phyloP scores from a whole-genome alignment of 2,888 invertebrate species.

The Cartodere bifasciata region DNA sequence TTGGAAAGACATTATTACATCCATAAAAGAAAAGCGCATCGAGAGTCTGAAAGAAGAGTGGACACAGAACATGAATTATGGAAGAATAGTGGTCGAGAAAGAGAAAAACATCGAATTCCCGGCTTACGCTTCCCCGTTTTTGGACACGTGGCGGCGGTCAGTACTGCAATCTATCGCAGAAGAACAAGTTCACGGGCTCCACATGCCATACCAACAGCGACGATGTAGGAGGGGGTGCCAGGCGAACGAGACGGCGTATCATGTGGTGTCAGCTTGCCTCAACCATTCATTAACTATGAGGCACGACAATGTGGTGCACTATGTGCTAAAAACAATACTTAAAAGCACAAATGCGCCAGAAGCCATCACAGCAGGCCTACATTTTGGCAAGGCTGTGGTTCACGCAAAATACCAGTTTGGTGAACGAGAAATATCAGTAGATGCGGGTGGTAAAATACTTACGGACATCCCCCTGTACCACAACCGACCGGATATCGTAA shows the following conservation, averaged over 20 bases:
- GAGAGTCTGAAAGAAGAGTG: too few species aligned
- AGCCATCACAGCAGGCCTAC: neutral
- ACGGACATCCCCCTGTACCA: slow-evolving; percentile 5
- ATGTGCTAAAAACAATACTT: slow-evolving; percentile 1
- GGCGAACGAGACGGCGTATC: slow-evolving; percentile 3
- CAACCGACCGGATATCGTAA: slow-evolving; percentile 11
- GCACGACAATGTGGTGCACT: slow-evolving; percentile 7
- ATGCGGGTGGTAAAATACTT: neutral
- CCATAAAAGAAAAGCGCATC: too few species aligned
- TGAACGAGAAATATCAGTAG: too few species aligned
- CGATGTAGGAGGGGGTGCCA: slow-evolving; percentile 4
- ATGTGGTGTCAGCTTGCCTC: slow-evolving; percentile 4
- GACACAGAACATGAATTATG: neutral
- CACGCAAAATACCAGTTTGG: too few species aligned
- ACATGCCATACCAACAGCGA: neutral
- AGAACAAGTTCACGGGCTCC: slow-evolving; percentile 2
- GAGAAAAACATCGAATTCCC: neutral
- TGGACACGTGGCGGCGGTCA: neutral
- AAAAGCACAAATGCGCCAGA: neutral
- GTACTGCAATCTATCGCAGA: neutral
- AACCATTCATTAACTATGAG: neutral
- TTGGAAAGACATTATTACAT: too few species aligned
- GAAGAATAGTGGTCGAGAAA: neutral
- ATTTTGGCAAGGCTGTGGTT: too few species aligned
- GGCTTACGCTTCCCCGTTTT: neutral